Evolutionary conservation across 1,140 invertebrate species (phyloP), one percentile per base, ranked within the genome.

Genomic region (Drosophila bipectinata): DNA sequence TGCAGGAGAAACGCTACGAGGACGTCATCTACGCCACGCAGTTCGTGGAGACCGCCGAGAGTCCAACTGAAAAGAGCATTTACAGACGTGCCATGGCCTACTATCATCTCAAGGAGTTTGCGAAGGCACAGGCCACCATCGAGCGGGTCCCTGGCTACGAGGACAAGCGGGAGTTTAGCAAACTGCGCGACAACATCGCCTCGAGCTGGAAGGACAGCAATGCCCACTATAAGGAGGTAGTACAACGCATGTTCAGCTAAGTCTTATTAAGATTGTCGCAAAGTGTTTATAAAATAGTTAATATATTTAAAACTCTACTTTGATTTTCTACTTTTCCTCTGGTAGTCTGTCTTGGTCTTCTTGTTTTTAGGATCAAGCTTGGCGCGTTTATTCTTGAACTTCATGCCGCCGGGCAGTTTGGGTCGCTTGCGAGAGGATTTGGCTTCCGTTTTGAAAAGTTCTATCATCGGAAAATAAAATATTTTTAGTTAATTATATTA

Each of bases 231-330:
- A 90, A 90, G 14, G 64, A 80, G 51, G 63, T 92, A n/a, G 81
- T 92, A 9, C 79, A 91, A 56, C 90, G 90, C 26, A 92, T 92
- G 91, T 92, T 92, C 51, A 90, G 66, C 48, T 92, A 91, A 59
- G 49, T 52, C 39, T 44, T 41, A 56, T 57, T 59, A 32, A 59
- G 57, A 67, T 51, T 28, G 48, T 18, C 9, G 30, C 12, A 5
- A 30, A 6, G 15, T 69, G 48, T 77, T 61, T 66, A 66, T 56
- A 63, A 74, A 74, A 74, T 74, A 56, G 48, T 41, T 57, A 74
- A 74, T 76, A 18, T 47, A 24, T 54, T 64, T 59, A 67, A 51
- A 34, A 26, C 48, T 48, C 62, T 76, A 76, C 72, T 75, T 69
- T 52, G 62, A 52, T 56, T 77, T 77, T 39, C 54, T 78, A 66